Evolutionary conservation across 2,113 vertebrate species (phyloP), one percentile per base, ranked within the genome.

Genomic region (Gadus macrocephalus): DNA sequence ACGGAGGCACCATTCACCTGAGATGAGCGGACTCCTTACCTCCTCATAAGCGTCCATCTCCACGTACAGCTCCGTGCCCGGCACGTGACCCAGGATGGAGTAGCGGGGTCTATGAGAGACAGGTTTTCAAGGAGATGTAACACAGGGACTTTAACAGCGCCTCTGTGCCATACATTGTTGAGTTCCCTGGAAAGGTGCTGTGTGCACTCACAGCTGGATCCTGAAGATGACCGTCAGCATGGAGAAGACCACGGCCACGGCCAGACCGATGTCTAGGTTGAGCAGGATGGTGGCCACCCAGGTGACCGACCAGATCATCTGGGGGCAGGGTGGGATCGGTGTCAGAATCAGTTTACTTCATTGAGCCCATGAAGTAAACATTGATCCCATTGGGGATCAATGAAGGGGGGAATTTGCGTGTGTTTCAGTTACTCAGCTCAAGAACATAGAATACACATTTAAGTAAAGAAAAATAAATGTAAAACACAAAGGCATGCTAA

Each of bases 261-360:
- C 95, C 83, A 99, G 91, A 31, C 96, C 96, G 0, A 98, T 67
- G 83, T 97, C 96, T 89, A 98, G 74, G 77, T 97, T 95, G 61
- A 96, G 85, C 60, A 94, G 53, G 66, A 96, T 72, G 0, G 95
- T 95, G 83, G 91, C 92, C 59, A 83, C 28, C 5, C 95, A 94
- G 0, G 96, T 97, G 66, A 96, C 92, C 68, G 96, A 31, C 96
- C 97, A 99, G 77, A 98, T 92, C 59, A 95, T 69, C 87, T 96
- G 31, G 76, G 71, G 53, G 76, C 69, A 31, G 76, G 63, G 15
- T 61, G 1, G 5, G 53, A 78, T 61, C 38, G 22, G 22, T 20
- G 2, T 11, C 19, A 53, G 6, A 53, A 42, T 16, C 49, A 64
- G 15, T 5, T 3, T 55, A 16, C 12, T 3, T 16, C 53, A 75